Percentiles rank a stretch among this genome's conserved stretches.
phyloP scores from a whole-genome alignment of 2,888 invertebrate species.

The Drosophila anomalata region DNA sequence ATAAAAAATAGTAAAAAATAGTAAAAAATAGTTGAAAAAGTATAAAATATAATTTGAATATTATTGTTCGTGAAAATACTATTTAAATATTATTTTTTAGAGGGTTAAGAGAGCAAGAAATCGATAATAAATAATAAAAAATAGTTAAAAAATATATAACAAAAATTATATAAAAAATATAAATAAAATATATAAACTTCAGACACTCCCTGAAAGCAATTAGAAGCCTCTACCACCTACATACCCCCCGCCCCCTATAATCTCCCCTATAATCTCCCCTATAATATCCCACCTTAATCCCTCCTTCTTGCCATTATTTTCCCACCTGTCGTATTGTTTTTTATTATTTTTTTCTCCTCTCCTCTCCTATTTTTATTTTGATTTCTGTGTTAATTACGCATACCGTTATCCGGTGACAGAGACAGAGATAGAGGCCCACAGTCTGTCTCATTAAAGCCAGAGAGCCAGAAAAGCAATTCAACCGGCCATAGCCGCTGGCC shows the following conservation, averaged over 20 bases:
- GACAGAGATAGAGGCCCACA: background rate
- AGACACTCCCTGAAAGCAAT: background rate
- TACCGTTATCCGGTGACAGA: constrained; percentile 23
- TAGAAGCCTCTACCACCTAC: too few species aligned
- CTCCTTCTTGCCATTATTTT: constrained; percentile 28
- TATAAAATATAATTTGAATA: too few species aligned
- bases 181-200: background rate
- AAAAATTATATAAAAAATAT: too few species aligned
- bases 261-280: background rate
- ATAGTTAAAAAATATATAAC: background rate
- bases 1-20: too few species aligned
- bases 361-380: constrained; percentile 3
- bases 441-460: constrained; percentile 52
- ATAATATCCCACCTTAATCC: background rate
- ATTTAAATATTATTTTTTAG: too few species aligned
- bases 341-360: background rate
- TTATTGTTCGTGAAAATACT: too few species aligned
- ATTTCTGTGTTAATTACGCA: constrained; percentile 63
- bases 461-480: constrained; percentile 58
- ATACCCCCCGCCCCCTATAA: background rate
- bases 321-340: constrained; percentile 11
- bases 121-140: too few species aligned
- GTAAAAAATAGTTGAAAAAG: too few species aligned
- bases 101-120: too few species aligned
- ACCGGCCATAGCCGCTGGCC: constrained; percentile 41